Percentiles rank a stretch among this genome's conserved stretches.
Evolutionary conservation across 2,888 invertebrate species (phyloP).

Genomic region (Chironomus tentans): DNA sequence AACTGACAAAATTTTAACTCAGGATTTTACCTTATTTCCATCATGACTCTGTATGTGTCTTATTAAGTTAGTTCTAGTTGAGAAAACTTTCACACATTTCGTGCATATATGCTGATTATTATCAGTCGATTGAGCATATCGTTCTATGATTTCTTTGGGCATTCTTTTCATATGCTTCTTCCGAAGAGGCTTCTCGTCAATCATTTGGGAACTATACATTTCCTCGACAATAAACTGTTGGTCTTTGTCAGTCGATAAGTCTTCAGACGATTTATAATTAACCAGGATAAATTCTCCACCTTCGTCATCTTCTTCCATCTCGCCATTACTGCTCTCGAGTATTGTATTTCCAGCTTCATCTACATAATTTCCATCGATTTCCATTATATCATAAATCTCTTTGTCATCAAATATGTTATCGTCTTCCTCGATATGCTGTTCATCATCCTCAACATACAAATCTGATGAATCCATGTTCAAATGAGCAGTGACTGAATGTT

Average conservation of each 20-base stretch:
- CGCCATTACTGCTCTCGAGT: not conserved
- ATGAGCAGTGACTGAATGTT: not conserved
- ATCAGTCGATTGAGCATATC: constrained; percentile 16
- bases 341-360: constrained; percentile 29
- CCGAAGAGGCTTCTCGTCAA: not conserved
- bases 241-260: not conserved
- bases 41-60: constrained; percentile 36
- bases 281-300: constrained; percentile 9
- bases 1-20: not conserved
- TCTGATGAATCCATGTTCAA: not conserved
- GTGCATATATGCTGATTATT: constrained; percentile 32
- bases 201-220: not conserved
- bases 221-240: not conserved
- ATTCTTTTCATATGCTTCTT: constrained; percentile 16
- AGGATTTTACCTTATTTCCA: constrained; percentile 33
- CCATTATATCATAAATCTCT: constrained; percentile 22
- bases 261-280: constrained; percentile 7
- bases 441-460: not conserved
- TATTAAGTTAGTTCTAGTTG: constrained; percentile 37
- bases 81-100: constrained; percentile 37
- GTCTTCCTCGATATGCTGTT: constrained; percentile 4
- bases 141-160: constrained; percentile 16
- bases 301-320: not conserved
- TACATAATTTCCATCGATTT: constrained; percentile 31
- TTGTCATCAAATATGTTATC: constrained; percentile 4